A percentile compares a stretch with the other conserved stretches of the same genome.
Conservation (phyloP, 2,888 invertebrate species). For the Timema cristinae region DNA sequence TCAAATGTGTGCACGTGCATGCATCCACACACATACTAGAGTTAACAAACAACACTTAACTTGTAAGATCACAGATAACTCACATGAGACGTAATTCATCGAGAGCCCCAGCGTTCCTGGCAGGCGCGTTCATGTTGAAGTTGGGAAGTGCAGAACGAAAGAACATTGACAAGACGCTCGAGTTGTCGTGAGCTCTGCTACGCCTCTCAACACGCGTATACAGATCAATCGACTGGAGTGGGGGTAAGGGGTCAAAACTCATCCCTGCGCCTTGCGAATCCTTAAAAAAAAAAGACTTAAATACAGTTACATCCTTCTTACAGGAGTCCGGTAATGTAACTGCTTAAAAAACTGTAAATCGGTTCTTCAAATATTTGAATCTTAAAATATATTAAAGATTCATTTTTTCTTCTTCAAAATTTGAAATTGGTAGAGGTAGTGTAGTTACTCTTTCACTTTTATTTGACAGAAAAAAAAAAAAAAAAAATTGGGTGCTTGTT, state of each 20-base stretch:
- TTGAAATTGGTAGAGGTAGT: too few species aligned
- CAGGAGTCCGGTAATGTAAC: too few species aligned
- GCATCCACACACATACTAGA: neutral
- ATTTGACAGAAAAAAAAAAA: too few species aligned
- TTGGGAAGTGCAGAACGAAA: constrained; percentile 69
- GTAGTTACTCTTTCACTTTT: too few species aligned
- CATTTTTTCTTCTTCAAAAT: too few species aligned
- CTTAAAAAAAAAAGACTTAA: constrained; percentile 13
- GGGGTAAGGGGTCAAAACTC: constrained; percentile 76
- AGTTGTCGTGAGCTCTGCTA: constrained; percentile 31
- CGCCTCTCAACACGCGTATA: constrained; percentile 54
- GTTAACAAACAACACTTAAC: neutral
- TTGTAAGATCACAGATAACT: neutral
- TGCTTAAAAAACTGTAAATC: too few species aligned
- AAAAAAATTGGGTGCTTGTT: too few species aligned
- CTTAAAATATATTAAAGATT: too few species aligned
- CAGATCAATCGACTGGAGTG: constrained; percentile 65
- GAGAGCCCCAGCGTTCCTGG: neutral
- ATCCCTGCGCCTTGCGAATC: constrained; percentile 53
- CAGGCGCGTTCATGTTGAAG: constrained; percentile 50
- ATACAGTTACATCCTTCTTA: too few species aligned
- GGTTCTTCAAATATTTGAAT: too few species aligned
- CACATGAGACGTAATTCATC: neutral
- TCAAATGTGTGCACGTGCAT: too few species aligned
- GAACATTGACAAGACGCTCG: constrained; percentile 51